Evolutionary conservation across 2,888 invertebrate genomes (phyloP), one percentile per base, ranked within the genome.

Genomic region (Eilema depressum): DNA sequence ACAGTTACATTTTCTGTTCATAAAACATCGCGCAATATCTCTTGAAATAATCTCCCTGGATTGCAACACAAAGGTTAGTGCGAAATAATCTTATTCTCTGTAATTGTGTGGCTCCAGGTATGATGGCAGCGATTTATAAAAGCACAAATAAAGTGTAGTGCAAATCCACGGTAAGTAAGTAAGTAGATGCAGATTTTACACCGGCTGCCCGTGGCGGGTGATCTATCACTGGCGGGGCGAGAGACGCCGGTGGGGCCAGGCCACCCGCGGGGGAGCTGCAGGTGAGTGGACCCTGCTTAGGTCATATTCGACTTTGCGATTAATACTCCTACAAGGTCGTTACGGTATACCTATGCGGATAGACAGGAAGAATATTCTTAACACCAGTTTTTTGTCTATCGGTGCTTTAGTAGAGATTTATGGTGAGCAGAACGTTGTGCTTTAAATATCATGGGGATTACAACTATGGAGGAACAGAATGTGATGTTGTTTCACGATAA

Each of bases 181-280:
- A 89, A 92, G 90, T 87, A 88, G 90, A 92, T 91, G 92, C 91
- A 91, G 90, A 90, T 87, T 83, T 81, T 83, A 82, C 87, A 85
- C 89, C 90, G 89, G 90, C 85, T 90, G 92, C 81, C 78, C 75
- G 79, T 84, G 91, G 90, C 92, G 90, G 89, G 87, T 85, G 86
- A 93, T 92, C 92, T 88, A 91, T 93, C 93, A 92, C 88, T 75
- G 71, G 80, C 67, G 76, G 76, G 68, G 70, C 78, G 81, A 73
- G 74, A 75, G 80, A 76, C 65, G 66, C 77, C 41, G 71, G 68
- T 53, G 77, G 71, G 75, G 77, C 76, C 47, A 60, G 56, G 53
- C 53, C 56, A 64, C 72, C 74, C 68, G 79, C 68, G 75, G 70
- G 60, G 10, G 8, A 37, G 7, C 12, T 26, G 37, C 57, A 20